Evolutionary conservation across 2,113 vertebrate species (phyloP).

Genomic region (Phocoena phocoena): DNA sequence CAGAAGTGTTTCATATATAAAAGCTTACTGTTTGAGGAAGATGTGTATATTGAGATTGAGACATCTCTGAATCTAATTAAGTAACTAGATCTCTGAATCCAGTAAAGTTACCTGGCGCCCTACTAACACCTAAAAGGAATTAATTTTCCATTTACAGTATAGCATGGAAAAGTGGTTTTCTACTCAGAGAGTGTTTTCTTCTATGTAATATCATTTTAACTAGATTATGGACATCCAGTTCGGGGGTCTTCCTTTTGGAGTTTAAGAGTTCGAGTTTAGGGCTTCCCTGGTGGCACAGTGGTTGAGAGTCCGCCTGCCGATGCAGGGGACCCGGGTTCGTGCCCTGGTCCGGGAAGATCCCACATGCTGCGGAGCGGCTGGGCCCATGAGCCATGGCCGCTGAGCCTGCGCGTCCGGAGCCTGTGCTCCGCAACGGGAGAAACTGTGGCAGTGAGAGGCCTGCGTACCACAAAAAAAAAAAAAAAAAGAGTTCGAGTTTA

Average conservation of each 20-base stretch:
- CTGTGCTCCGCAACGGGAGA: too few relatives aligned
- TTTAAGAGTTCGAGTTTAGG: background rate
- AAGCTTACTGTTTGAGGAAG: background rate
- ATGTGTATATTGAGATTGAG: background rate
- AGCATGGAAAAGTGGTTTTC: background rate
- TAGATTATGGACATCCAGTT: background rate
- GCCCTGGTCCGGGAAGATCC: too few relatives aligned
- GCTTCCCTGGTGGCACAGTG: too few relatives aligned
- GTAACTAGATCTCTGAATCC: background rate
- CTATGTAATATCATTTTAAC: background rate
- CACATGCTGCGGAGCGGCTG: too few relatives aligned
- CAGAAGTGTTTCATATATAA: background rate
- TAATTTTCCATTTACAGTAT: background rate
- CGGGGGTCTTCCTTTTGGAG: background rate
- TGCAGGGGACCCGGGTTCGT: too few relatives aligned
- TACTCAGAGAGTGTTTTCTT: background rate
- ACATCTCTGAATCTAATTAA: background rate
- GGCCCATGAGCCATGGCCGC: too few relatives aligned
- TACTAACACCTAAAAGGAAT: background rate
- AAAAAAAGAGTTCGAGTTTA: background rate
- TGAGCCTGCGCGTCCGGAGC: too few relatives aligned
- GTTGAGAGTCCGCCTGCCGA: too few relatives aligned
- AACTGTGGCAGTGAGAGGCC: too few relatives aligned
- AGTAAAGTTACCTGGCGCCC: background rate
- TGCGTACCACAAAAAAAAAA: background rate